Evolutionary conservation across 1,140 invertebrate species (phyloP), one percentile per base, ranked within the genome.

Genomic region (Leptestheria dahalacensis): DNA sequence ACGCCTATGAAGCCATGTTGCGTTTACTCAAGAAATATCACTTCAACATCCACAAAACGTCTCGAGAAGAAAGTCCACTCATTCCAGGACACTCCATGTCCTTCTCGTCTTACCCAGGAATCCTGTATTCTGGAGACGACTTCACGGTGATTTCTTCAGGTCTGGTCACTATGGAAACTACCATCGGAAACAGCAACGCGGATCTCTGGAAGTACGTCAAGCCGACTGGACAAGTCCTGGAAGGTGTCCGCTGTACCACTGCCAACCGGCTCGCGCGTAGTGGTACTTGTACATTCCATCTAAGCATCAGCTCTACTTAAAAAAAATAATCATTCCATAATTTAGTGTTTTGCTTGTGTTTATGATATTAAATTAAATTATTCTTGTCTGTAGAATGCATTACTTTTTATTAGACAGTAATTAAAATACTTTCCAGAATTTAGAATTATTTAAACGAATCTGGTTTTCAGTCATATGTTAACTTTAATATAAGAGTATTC

Each of bases 41-140:
- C 65, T 83, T 95, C 58, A 80, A 80, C 62, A 91, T 84, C 66
- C 85, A 84, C 62, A 67, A 75, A 25, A 75, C 78, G 33, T 74
- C 78, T 0, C 51, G 48, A 1, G 65, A 60, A 63, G 56, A 66
- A 29, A 73, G 76, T 41, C 66, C 73, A 9, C 65, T 73, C 1
- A 80, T 85, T 23, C 81, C 85, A 1, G 85, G 84, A 1, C 71
- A 72, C 57, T 77, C 79, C 6, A 79, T 89, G 58, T 78, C 81
- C 9, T 90, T 93, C 71, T 86, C 90, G 1, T 86, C 90, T 0
- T 96, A 94, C 71, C 91, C 92, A 0, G 92, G 87, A 15, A 79
- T 84, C 0, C 67, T 96, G 1, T 83, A 82, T 33, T 94, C 91
- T 26, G 82, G 85, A 50, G 91, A 96, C 70, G 91, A 95, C 66